Base-by-base conservation (phyloP, 1,140 invertebrate species). In the Orchesella cincta region DNA sequence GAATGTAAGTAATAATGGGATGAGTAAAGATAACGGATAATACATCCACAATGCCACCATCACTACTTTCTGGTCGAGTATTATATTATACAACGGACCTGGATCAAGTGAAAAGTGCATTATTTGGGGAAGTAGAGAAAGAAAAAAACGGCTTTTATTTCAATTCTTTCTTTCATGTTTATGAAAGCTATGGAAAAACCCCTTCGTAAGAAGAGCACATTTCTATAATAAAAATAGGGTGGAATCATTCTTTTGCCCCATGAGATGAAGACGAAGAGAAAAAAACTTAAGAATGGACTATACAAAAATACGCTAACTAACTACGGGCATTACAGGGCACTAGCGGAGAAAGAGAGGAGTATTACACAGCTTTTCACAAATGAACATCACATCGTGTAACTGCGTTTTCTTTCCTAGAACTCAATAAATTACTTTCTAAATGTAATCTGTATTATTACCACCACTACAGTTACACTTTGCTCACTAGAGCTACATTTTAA, bases 391-490 rank as follows among this genome's bases (percentile, higher is more conserved):
- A 39, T 39, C 39, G 14, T 73, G 20, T 73, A 28, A 29, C 67
- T 73, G 18, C 71, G 35, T 35, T 73, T 73, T 73, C 71, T 73
- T 51, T 73, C 71, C 14, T 73, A 28, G 78, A 76, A 81, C 80
- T 79, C 80, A 78, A 81, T 81, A 81, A 79, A 81, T 81, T 81
- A 81, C 78, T 77, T 74, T 78, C 80, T 81, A 81, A 67, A 81
- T 81, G 80, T 78, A 81, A 78, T 79, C 80, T 79, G 77, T 81
- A 79, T 81, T 81, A 78, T 81, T 81, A 81, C 80, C 80, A 81
- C 80, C 75, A 72, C 36, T 23, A 34, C 29, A 14, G 20, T 35
- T 67, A 67, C 62, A 67, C 62, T 67, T n/a, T n/a, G n/a, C n/a
- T n/a, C n/a, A n/a, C n/a, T n/a, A n/a, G n/a, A n/a, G n/a, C n/a